Percentiles rank a stretch among this genome's conserved stretches.
Evolutionary conservation across 2,888 invertebrate species (phyloP).

Genomic region (Leucoptera coffeella): DNA sequence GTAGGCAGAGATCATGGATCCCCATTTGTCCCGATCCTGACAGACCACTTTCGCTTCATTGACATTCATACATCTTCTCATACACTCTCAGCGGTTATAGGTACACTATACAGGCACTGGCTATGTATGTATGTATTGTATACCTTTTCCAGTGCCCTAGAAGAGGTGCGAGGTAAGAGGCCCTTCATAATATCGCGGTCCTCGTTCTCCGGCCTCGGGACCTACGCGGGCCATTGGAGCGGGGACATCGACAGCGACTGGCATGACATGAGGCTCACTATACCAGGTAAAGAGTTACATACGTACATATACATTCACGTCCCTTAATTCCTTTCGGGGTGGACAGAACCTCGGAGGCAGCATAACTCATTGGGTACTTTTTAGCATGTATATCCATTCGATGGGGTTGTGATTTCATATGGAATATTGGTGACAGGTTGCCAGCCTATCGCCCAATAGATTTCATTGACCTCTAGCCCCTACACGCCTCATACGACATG

Average conservation of each 20-base stretch:
- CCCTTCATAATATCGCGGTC: slow-evolving; percentile 76
- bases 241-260: slow-evolving; percentile 74
- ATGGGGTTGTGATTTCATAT: no score
- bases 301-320: slow-evolving; percentile 5
- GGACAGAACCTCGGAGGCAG: not conserved
- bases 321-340: slow-evolving; percentile 5
- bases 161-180: slow-evolving; percentile 55
- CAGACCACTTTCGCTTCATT: no score
- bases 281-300: slow-evolving; percentile 49
- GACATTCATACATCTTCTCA: no score
- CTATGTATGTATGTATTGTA: no score
- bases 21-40: no score
- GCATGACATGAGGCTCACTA: slow-evolving; percentile 68
- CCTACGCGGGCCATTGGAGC: slow-evolving; percentile 76
- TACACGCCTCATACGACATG: not conserved
- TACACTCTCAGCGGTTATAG: no score
- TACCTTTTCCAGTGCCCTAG: slow-evolving; percentile 56
- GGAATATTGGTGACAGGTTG: not conserved
- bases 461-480: not conserved
- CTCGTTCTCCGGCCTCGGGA: slow-evolving; percentile 69
- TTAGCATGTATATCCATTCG: no score
- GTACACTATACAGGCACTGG: no score
- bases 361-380: not conserved
- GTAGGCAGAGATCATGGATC: no score
- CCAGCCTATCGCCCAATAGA: not conserved